phyloP scores from a whole-genome alignment of 2,888 invertebrate genomes.

The Drosophila antonietae region DNA sequence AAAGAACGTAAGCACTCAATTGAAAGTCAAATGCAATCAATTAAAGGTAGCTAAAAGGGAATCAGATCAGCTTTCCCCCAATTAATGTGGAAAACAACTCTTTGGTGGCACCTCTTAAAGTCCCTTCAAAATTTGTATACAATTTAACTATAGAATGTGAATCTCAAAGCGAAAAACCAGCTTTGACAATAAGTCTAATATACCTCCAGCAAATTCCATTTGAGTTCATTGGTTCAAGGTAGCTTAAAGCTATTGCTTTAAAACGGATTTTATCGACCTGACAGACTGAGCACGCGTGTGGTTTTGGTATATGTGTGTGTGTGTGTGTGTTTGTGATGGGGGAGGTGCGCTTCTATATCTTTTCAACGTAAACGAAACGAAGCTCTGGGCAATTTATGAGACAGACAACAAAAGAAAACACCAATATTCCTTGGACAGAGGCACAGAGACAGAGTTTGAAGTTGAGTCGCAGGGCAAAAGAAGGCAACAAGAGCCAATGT shows the following conservation, averaged over 20 bases:
- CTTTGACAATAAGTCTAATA: slow-evolving; percentile 1
- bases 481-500: slow-evolving; percentile 1
- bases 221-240: slow-evolving; percentile 14
- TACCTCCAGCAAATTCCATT: neutral
- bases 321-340: neutral
- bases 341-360: slow-evolving; percentile 21
- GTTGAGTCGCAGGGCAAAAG: slow-evolving; percentile 8
- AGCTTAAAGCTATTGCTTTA: slow-evolving; percentile 31
- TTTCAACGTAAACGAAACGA: slow-evolving; percentile 42
- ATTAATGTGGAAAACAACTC: neutral
- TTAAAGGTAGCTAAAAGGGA: no score
- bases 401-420: slow-evolving; percentile 52
- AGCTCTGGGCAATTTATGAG: slow-evolving; percentile 54
- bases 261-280: slow-evolving; percentile 44
- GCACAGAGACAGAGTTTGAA: slow-evolving; percentile 38
- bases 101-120: neutral
- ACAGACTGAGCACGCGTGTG: slow-evolving; percentile 3
- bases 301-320: neutral
- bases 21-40: no score
- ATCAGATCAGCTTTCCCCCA: neutral
- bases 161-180: neutral
- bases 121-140: neutral
- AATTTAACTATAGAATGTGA: neutral
- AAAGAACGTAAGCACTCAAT: no score
- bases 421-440: slow-evolving; percentile 42